Evolutionary conservation across 2,113 vertebrate species (phyloP).

Genomic region (Gallinago paraguaiae): DNA sequence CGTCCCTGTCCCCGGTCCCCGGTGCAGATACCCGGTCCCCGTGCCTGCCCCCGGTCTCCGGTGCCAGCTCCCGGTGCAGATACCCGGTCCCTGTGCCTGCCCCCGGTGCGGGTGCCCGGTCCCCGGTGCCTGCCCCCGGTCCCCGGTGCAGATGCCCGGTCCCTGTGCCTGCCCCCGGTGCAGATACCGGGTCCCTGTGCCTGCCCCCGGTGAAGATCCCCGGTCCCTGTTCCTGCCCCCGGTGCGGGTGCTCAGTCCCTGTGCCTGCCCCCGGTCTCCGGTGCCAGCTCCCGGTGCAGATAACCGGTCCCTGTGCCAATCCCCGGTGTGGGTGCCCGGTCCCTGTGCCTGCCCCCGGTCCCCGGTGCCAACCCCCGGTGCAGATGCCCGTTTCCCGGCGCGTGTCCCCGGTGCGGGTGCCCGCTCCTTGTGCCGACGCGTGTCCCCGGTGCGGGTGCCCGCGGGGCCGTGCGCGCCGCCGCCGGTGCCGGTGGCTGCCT

Average conservation of each 20-base stretch:
- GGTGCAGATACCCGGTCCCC: too few species aligned
- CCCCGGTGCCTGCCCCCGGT: neutral
- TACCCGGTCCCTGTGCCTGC: neutral
- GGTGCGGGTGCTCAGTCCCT: too few species aligned
- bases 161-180: neutral
- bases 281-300: neutral
- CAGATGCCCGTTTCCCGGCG: neutral
- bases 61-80: neutral
- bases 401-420: neutral
- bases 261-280: accelerated
- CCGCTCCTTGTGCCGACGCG: neutral
- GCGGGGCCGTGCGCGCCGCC: slow-evolving; percentile 6
- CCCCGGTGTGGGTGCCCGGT: neutral
- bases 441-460: neutral
- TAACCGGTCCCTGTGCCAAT: neutral
- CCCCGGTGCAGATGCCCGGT: too few species aligned
- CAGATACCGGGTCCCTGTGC: neutral
- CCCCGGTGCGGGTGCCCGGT: neutral
- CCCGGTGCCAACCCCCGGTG: too few species aligned
- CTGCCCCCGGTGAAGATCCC: neutral
- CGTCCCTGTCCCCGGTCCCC: neutral
- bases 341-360: neutral
- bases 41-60: too few species aligned
- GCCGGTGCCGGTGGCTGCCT: neutral
- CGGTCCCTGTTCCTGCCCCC: neutral